These are phyloP conservation scores for Otus sunia DNA, from an alignment of 2,113 vertebrate genomes.

Conservation along the genomic window DNA sequence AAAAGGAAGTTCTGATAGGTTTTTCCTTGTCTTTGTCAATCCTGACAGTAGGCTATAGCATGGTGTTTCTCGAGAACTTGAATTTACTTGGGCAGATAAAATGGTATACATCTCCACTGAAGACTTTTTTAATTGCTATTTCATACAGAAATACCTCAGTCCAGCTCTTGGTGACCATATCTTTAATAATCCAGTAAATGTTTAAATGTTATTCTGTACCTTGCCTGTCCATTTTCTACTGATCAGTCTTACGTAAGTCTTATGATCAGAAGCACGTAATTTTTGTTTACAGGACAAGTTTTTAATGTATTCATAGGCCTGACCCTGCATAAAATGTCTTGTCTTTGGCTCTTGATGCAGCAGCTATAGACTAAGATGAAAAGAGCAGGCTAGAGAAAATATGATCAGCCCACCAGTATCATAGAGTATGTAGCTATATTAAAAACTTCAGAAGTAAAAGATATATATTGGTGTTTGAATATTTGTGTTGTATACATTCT, in stretches of 20 bases:
- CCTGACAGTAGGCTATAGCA: background rate
- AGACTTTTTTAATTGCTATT: background rate
- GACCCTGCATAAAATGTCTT: background rate
- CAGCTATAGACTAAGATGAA: background rate
- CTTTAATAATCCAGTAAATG: background rate
- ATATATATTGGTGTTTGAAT: background rate
- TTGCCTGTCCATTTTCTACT: background rate
- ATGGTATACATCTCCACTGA: background rate
- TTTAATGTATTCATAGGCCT: background rate
- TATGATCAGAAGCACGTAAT: background rate
- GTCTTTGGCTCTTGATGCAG: background rate
- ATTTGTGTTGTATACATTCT: background rate
- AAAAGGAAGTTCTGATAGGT: background rate
- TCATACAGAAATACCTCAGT: background rate
- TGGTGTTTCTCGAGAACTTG: background rate
- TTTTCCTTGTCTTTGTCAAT: background rate
- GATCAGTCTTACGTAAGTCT: background rate
- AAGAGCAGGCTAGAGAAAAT: background rate
- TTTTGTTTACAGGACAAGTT: background rate
- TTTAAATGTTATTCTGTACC: background rate
- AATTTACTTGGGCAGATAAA: background rate
- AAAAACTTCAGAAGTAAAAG: background rate
- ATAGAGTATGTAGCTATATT: fast-evolving
- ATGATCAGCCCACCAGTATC: background rate
- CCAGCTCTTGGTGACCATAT: background rate